phyloP scores from a whole-genome alignment of 2,113 vertebrate genomes.

The Engystomops pustulosus region DNA sequence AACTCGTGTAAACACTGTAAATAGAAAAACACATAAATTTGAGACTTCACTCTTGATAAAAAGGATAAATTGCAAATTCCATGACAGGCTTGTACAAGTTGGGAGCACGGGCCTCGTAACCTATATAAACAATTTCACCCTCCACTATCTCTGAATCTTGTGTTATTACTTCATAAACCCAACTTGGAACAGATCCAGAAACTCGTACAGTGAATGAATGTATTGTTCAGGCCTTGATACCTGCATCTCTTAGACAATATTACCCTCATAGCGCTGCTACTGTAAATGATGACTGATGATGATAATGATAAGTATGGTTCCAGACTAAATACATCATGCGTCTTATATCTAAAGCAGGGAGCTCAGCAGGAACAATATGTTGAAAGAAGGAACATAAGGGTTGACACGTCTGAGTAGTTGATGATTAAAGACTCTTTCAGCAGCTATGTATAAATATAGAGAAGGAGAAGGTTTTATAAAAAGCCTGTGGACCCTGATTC shows the following conservation, averaged over 20 bases:
- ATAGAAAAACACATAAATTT: background rate
- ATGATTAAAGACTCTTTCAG: background rate
- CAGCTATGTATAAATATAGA: background rate
- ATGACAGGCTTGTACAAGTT: conserved; percentile 38
- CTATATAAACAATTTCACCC: conserved; percentile 12
- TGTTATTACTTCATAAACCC: conserved; percentile 39
- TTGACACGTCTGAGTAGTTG: background rate
- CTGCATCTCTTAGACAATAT: conserved; percentile 24
- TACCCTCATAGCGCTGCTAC: conserved; percentile 23
- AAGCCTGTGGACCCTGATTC: too few relatives aligned
- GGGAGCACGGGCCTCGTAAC: background rate
- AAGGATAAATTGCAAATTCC: conserved; percentile 28
- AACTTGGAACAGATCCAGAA: conserved; percentile 21
- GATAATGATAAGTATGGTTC: background rate
- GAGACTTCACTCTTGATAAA: background rate
- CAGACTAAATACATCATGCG: conserved; percentile 22
- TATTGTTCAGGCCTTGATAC: conserved; percentile 2
- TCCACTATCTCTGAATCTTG: conserved; percentile 30
- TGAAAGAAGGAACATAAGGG: background rate
- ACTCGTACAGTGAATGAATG: conserved; percentile 30
- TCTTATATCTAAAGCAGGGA: background rate
- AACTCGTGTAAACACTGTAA: background rate
- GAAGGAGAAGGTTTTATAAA: background rate
- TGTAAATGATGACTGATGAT: conserved; percentile 33
- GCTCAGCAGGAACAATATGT: background rate